Base-by-base conservation (phyloP, 1,140 invertebrate species). In the Ceratoteleas bidentatus region DNA sequence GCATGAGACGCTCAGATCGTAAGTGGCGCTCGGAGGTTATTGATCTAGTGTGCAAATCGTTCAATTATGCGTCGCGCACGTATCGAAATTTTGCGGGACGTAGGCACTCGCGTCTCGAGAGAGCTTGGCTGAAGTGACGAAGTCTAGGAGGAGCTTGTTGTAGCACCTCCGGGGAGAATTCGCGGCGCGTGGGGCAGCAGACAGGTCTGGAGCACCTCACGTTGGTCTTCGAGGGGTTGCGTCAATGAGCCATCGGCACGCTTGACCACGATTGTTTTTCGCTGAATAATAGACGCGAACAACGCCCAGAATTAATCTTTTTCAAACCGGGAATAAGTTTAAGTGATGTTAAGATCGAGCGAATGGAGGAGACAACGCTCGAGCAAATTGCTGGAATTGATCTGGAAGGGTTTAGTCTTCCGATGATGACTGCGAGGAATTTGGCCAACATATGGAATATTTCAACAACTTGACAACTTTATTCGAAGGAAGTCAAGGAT, bases 111-210 rank as follows among this genome's bases (percentile, higher is more conserved):
- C 14, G 83, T 88, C 86, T 88, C 84, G 85, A 87, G 87, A 86
- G 85, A 87, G 82, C 81, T 84, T 85, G 68, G 54, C 54, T 84
- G 79, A 68, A 75, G 64, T 78, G 83, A 85, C 84, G 73, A 84
- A 84, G 83, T 78, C 82, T 87, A 77, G 74, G 85, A 86, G 81
- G 74, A 87, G 81, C 86, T 87, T 87, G 87, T 88, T 88, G 88
- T 88, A 84, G 77, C 84, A 85, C 85, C 83, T 86, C 66, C 69
- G 64, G 53, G 57, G 57, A 74, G 81, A 77, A 64, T 58, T 58
- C 36, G 61, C 43, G 45, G 65, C 57, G 66, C 66, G 72, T 80
- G 72, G 60, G 70, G 60, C 60, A 74, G 65, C 66, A 76, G 66
- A 75, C 69, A 56, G 15, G 64, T 74, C 68, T 77, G 36, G 64